phyloP scores from a whole-genome alignment of 2,888 invertebrate genomes.

The Caenorhabditis uteleia region DNA sequence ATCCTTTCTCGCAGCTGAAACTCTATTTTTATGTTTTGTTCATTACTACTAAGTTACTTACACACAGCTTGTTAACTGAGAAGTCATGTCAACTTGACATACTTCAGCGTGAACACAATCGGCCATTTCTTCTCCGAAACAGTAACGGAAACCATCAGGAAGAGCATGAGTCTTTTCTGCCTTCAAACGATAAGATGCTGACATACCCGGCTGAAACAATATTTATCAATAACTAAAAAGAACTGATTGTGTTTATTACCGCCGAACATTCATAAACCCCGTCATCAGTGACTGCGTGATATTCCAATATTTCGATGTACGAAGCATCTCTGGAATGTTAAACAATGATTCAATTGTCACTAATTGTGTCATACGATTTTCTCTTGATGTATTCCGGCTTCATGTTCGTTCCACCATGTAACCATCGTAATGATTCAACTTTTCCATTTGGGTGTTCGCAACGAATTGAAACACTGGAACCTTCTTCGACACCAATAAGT shows the following conservation, averaged over 20 bases:
- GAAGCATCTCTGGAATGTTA: conserved; percentile 22
- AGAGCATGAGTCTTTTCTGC: conserved; percentile 32
- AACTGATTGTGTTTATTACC: conserved; percentile 9
- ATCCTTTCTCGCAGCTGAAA: conserved; percentile 41
- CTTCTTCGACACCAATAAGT: conserved; percentile 37
- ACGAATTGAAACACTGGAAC: conserved; percentile 29
- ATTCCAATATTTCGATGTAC: conserved; percentile 24
- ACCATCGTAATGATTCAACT: conserved; percentile 33
- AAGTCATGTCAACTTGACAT: conserved; percentile 26
- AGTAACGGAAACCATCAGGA: conserved; percentile 36
- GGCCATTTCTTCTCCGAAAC: conserved; percentile 39
- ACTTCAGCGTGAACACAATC: conserved; percentile 37
- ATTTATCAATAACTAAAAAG: background rate
- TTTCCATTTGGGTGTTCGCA: conserved; percentile 37
- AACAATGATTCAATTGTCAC: conserved; percentile 11
- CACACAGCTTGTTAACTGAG: conserved; percentile 34
- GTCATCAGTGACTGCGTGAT: conserved; percentile 18
- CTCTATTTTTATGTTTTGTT: background rate
- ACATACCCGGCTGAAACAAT: conserved; percentile 42
- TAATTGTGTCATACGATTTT: conserved; percentile 14
- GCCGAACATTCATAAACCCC: conserved; percentile 43
- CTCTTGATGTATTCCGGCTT: conserved; percentile 30
- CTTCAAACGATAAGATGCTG: conserved; percentile 39
- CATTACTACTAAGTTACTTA: conserved; percentile 9
- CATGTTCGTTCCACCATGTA: conserved; percentile 24